Percentiles rank a stretch among this genome's conserved stretches.
Evolutionary conservation across 2,113 vertebrate genomes (phyloP).

Genomic region (Megaceryle maxima): DNA sequence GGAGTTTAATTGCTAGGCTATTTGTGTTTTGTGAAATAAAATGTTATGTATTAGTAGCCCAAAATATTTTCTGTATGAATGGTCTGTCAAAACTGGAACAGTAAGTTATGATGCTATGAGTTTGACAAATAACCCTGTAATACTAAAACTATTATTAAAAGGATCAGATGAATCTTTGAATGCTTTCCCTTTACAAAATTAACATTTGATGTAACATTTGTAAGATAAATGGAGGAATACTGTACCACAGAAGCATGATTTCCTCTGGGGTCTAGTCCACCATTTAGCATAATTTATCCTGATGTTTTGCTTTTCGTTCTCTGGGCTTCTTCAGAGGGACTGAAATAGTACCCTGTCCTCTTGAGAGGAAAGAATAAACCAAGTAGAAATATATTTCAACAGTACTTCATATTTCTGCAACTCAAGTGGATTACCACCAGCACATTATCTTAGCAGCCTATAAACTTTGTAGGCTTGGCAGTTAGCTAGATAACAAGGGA

Average conservation of each 20-base stretch:
- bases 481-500: slow-evolving; percentile 54
- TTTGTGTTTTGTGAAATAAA: slow-evolving; percentile 72
- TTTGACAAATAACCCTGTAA: slow-evolving; percentile 16
- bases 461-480: slow-evolving; percentile 49
- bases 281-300: slow-evolving; percentile 71
- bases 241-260: slow-evolving; percentile 54
- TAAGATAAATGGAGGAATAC: slow-evolving; percentile 56
- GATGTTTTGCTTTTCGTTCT: slow-evolving; percentile 50
- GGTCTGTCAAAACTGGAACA: slow-evolving; percentile 5
- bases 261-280: slow-evolving; percentile 61
- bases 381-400: slow-evolving; percentile 60
- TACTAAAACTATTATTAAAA: slow-evolving; percentile 30
- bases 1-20: slow-evolving; percentile 73
- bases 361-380: slow-evolving; percentile 53
- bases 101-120: slow-evolving; percentile 5
- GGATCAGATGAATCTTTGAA: slow-evolving; percentile 37
- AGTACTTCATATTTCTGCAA: slow-evolving; percentile 63
- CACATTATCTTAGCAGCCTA: slow-evolving; percentile 53
- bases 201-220: slow-evolving; percentile 52
- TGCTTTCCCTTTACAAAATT: slow-evolving; percentile 44
- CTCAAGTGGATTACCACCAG: slow-evolving; percentile 58
- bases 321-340: slow-evolving; percentile 39
- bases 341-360: slow-evolving; percentile 55
- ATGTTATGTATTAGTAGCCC: slow-evolving; percentile 43
- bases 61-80: slow-evolving; percentile 8